Evolutionary conservation across 2,797 vertebrate genomes (phyloP).

Genomic region (Gallinago solitaria): DNA sequence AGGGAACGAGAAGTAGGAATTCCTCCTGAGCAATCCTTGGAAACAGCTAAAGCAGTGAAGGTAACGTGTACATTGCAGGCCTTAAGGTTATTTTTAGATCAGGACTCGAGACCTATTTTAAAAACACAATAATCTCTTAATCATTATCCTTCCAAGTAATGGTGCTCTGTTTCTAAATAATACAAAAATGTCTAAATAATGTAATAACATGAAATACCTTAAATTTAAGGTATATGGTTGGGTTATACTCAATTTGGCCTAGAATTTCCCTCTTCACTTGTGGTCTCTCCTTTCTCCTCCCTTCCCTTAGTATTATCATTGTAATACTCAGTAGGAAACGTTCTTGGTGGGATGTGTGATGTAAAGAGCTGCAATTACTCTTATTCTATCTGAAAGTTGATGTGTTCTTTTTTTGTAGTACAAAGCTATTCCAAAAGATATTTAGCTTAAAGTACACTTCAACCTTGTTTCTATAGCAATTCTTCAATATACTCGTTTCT

Average conservation of each 20-base stretch:
- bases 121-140: neutral
- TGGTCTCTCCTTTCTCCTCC: neutral
- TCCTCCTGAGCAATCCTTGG: conserved; percentile 94
- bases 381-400: neutral
- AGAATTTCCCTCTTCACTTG: neutral
- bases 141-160: neutral
- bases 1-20: conserved; percentile 97
- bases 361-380: conserved; percentile 7
- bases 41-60: conserved; percentile 98
- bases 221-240: neutral
- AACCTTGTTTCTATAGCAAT: conserved; percentile 20
- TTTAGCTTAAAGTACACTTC: conserved; percentile 4
- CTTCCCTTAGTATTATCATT: neutral
- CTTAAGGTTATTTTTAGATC: neutral
- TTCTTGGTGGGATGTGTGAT: neutral
- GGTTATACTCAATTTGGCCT: neutral
- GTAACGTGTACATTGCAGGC: conserved; percentile 59
- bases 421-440: conserved; percentile 5
- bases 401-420: neutral
- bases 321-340: neutral
- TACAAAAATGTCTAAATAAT: neutral
- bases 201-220: neutral
- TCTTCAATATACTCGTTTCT: neutral
- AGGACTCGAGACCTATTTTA: neutral
- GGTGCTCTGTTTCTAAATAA: neutral